phyloP scores from a whole-genome alignment of 2,113 vertebrate genomes.

The Aleadryas rufinucha region DNA sequence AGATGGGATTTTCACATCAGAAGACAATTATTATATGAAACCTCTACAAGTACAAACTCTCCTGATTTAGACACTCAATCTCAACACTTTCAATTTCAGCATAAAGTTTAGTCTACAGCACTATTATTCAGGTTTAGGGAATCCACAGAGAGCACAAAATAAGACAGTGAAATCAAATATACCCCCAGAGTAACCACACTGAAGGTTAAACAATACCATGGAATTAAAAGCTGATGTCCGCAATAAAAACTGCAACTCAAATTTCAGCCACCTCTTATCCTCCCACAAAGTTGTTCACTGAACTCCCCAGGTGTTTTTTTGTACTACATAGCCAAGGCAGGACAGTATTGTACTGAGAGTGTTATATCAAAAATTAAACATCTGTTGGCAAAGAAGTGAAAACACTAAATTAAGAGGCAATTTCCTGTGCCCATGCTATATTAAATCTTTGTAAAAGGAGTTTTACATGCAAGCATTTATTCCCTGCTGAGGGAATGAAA shows the following conservation, averaged over 20 bases:
- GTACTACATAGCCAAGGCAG: background rate
- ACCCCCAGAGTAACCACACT: background rate
- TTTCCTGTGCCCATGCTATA: background rate
- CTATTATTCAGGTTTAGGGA: background rate
- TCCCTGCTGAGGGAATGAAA: background rate
- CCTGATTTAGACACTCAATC: background rate
- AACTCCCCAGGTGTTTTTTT: background rate
- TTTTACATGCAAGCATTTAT: background rate
- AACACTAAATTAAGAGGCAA: conserved; percentile 5
- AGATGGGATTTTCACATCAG: background rate
- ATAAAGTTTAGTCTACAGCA: background rate
- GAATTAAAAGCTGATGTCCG: background rate
- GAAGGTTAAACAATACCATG: background rate
- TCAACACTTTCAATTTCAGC: background rate
- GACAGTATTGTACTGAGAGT: background rate
- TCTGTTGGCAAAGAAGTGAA: background rate
- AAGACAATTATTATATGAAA: background rate
- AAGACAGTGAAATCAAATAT: background rate
- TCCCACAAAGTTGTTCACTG: background rate
- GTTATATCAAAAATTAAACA: background rate
- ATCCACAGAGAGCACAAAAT: background rate
- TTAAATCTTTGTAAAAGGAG: background rate
- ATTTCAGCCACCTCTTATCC: background rate
- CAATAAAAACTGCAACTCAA: background rate
- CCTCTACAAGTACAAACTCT: background rate